Percentiles rank a stretch among this genome's conserved stretches.
Conservation (phyloP, 2,797 vertebrate genomes). For the Channallabes apus region DNA sequence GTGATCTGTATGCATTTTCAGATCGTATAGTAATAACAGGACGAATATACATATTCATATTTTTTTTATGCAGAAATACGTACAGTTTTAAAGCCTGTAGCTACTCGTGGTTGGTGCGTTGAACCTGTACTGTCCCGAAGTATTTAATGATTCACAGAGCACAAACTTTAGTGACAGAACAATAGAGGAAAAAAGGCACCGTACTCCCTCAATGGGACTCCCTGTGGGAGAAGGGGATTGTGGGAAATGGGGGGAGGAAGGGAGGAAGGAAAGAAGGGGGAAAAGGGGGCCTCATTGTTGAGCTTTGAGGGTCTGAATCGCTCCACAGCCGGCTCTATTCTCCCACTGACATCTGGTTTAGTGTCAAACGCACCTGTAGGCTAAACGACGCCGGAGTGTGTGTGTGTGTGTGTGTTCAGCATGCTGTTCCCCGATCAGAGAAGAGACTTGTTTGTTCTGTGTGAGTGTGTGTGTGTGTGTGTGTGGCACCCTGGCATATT, state of each 20-base stretch:
- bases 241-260: slow-evolving; percentile 63
- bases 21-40: neutral
- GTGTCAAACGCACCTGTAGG: slow-evolving; percentile 91
- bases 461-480: slow-evolving; percentile 41
- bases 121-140: neutral
- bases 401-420: slow-evolving; percentile 30
- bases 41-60: neutral
- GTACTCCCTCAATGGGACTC: slow-evolving; percentile 38
- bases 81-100: neutral
- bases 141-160: slow-evolving; percentile 1
- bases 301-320: slow-evolving; percentile 77
- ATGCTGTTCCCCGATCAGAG: neutral
- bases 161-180: slow-evolving; percentile 35
- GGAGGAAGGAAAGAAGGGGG: slow-evolving; percentile 57
- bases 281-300: slow-evolving; percentile 75
- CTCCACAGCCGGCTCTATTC: slow-evolving; percentile 80
- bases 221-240: slow-evolving; percentile 59
- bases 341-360: slow-evolving; percentile 93
- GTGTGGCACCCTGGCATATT: slow-evolving; percentile 76
- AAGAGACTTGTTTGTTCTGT: slow-evolving; percentile 75
- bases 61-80: neutral
- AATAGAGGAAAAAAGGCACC: slow-evolving; percentile 20
- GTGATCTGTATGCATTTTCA: neutral
- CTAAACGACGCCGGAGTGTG: slow-evolving; percentile 63
- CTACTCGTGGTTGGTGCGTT: too few species aligned